A percentile compares a stretch with the other conserved stretches of the same genome.
Conservation (phyloP, 2,113 vertebrate species). For the Chlorodrepanis virens region DNA sequence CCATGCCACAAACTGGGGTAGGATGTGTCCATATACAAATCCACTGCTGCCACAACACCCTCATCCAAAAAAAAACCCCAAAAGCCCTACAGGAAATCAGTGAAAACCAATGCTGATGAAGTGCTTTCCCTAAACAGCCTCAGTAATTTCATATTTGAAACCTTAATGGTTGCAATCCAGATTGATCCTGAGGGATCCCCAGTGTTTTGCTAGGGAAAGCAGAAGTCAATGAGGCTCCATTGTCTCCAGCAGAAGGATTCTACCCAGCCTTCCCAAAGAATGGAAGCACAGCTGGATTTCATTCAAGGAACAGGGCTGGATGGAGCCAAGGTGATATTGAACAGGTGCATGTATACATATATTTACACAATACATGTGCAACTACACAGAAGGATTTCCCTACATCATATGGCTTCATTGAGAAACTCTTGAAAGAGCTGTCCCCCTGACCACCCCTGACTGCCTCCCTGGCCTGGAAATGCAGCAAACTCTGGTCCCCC, state of each 20-base stretch:
- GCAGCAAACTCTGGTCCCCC: neutral
- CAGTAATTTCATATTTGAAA: neutral
- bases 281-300: neutral
- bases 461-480: neutral
- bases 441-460: neutral
- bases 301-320: neutral
- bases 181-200: neutral
- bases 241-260: neutral
- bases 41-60: neutral
- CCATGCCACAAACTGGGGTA: neutral
- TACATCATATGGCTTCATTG: rapidly evolving
- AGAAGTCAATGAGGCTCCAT: neutral
- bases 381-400: rapidly evolving
- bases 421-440: neutral
- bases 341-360: rapidly evolving
- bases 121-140: neutral
- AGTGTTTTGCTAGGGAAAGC: neutral
- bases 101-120: neutral
- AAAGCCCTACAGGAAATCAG: neutral
- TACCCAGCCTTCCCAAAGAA: neutral
- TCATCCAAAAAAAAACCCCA: neutral
- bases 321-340: neutral
- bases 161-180: neutral
- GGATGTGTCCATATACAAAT: neutral
- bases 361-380: neutral